Conservation (phyloP, 2,797 vertebrate species). For the Emys orbicularis region DNA sequence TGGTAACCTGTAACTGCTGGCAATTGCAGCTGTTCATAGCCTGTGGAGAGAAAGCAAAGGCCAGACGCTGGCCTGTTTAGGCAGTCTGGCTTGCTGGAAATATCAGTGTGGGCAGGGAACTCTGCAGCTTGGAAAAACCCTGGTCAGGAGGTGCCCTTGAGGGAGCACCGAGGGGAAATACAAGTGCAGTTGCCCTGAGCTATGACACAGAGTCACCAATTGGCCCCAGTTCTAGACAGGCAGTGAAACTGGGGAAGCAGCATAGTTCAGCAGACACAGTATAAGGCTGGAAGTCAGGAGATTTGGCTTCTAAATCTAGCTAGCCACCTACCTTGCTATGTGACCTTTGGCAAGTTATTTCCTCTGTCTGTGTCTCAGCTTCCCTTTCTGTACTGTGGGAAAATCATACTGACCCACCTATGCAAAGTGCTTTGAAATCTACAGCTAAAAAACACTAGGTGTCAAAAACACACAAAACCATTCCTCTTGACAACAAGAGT, state of each 20-base stretch:
- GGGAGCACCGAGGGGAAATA: not conserved
- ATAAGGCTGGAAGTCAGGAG: not conserved
- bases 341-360: not conserved
- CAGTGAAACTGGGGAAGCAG: not conserved
- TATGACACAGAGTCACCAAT: not conserved
- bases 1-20: too few relatives aligned
- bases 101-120: too few relatives aligned
- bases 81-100: too few relatives aligned
- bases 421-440: not conserved
- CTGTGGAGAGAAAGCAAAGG: too few relatives aligned
- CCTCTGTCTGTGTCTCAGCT: not conserved
- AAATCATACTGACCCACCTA: not conserved
- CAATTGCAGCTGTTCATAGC: too few relatives aligned
- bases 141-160: not conserved
- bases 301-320: not conserved
- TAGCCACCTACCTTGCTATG: not conserved
- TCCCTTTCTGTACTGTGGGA: not conserved
- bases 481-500: not conserved
- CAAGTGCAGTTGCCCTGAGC: not conserved
- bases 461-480: not conserved
- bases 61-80: too few relatives aligned
- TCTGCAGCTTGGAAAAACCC: too few relatives aligned
- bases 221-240: not conserved
- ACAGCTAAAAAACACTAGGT: accelerated
- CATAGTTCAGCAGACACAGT: not conserved